phyloP scores from a whole-genome alignment of 2,797 vertebrate genomes.

The Microctenopoma lineatum region DNA sequence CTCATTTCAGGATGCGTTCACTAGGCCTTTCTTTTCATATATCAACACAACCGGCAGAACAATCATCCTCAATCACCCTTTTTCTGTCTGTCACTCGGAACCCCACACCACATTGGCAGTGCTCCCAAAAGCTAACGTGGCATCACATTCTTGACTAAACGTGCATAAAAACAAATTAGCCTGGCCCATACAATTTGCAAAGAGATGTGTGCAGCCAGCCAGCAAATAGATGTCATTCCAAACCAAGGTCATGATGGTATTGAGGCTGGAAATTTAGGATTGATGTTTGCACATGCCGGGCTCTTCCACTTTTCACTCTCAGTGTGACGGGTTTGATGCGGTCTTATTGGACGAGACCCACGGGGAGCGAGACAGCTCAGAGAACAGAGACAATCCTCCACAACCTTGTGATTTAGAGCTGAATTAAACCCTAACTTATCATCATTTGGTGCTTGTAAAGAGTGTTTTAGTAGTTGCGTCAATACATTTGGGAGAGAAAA shows the following conservation, averaged over 20 bases:
- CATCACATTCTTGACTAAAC: conserved; percentile 85
- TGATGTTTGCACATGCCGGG: conserved; percentile 81
- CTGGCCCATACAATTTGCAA: conserved; percentile 85
- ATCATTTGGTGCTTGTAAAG: conserved; percentile 25
- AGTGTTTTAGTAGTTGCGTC: neutral
- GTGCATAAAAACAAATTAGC: conserved; percentile 89
- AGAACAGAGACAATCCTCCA: conserved; percentile 41
- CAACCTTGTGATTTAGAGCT: conserved; percentile 54
- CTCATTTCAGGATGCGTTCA: conserved; percentile 63
- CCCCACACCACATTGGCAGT: conserved; percentile 67
- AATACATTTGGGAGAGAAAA: conserved; percentile 23
- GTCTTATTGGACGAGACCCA: conserved; percentile 63
- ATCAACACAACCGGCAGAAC: conserved; percentile 77
- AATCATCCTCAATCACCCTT: conserved; percentile 81
- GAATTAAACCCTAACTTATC: conserved; percentile 45
- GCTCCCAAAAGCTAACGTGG: conserved; percentile 80
- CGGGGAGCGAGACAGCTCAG: conserved; percentile 42
- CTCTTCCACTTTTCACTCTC: conserved; percentile 73
- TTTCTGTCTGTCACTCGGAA: conserved; percentile 80
- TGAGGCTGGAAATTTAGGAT: conserved; percentile 83
- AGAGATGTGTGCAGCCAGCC: conserved; percentile 87
- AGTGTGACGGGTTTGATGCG: conserved; percentile 63
- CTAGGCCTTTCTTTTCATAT: conserved; percentile 75
- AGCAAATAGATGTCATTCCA: conserved; percentile 88
- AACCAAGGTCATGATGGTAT: conserved; percentile 84